Conservation (phyloP, 2,797 vertebrate genomes). For the Eupleurogrammus muticus region DNA sequence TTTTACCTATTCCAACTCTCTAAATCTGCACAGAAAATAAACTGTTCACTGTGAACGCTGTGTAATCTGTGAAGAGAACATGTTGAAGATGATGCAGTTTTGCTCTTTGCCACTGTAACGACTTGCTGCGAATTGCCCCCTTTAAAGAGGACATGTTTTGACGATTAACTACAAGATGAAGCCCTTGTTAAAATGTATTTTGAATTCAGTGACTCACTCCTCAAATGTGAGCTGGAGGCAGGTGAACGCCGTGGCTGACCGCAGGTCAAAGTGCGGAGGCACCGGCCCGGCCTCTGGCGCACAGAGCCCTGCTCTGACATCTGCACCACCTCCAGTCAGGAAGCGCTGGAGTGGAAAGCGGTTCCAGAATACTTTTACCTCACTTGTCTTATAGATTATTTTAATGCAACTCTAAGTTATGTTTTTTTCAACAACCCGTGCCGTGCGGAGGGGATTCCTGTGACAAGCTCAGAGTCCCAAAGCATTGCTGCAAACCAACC, state of each 20-base stretch:
- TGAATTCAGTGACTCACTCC: slow-evolving; percentile 12
- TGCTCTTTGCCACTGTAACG: background rate
- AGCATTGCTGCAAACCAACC: slow-evolving; percentile 32
- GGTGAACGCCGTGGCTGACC: background rate
- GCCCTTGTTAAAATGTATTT: background rate
- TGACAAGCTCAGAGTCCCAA: slow-evolving; percentile 18
- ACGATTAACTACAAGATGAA: background rate
- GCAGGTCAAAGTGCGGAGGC: slow-evolving; percentile 16
- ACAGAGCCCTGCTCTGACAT: slow-evolving; percentile 40
- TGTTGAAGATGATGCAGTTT: background rate
- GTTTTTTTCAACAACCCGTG: slow-evolving; percentile 3
- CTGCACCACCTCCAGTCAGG: slow-evolving; percentile 48
- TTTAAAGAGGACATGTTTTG: background rate
- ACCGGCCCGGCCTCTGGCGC: background rate
- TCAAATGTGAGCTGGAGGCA: slow-evolving; percentile 23
- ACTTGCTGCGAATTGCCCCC: slow-evolving; percentile 2
- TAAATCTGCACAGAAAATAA: no score
- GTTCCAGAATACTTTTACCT: slow-evolving; percentile 8
- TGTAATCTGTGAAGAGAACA: no score
- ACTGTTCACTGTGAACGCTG: background rate
- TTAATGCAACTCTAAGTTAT: slow-evolving; percentile 13
- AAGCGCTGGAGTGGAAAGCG: slow-evolving; percentile 46
- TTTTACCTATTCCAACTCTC: no score
- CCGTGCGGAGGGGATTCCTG: slow-evolving; percentile 4
- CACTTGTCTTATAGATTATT: slow-evolving; percentile 25